Conservation (phyloP, 2,888 invertebrate species). For the Trachelus tabidus region DNA sequence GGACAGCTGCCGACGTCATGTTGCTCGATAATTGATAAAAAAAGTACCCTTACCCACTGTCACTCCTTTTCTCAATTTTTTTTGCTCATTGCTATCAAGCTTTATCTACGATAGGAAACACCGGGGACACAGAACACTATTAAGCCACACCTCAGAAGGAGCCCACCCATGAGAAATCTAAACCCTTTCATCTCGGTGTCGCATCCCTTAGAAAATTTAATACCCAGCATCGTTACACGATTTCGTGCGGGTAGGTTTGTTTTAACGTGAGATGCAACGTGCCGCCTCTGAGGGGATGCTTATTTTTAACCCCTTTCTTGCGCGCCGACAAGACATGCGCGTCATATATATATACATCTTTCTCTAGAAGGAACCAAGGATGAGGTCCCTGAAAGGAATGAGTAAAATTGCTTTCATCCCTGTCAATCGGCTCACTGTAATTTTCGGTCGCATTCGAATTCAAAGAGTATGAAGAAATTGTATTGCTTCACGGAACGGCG, state of each 20-base stretch:
- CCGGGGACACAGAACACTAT: not conserved
- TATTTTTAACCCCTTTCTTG: conserved; percentile 29
- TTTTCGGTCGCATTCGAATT: not conserved
- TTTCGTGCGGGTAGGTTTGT: conserved; percentile 33
- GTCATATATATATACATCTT: not conserved
- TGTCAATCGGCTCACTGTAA: not conserved
- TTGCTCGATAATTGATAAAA: not conserved
- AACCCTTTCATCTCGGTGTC: conserved; percentile 36
- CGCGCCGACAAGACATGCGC: not conserved
- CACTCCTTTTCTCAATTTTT: not conserved
- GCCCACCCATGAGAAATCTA: conserved; percentile 35
- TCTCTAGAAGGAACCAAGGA: not conserved
- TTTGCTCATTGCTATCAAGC: too few relatives aligned
- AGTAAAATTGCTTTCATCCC: not conserved
- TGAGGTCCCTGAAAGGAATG: not conserved
- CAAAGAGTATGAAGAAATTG: not conserved
- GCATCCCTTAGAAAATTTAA: conserved; percentile 28
- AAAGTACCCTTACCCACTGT: not conserved
- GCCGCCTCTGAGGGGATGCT: conserved; percentile 26
- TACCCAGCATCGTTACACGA: conserved; percentile 19
- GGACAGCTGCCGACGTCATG: not conserved
- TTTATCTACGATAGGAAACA: not conserved
- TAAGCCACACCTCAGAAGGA: conserved; percentile 1
- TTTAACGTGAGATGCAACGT: conserved; percentile 31
- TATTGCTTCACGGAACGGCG: not conserved